Conservation (phyloP, 2,888 invertebrate species). For the Hesperia comma region DNA sequence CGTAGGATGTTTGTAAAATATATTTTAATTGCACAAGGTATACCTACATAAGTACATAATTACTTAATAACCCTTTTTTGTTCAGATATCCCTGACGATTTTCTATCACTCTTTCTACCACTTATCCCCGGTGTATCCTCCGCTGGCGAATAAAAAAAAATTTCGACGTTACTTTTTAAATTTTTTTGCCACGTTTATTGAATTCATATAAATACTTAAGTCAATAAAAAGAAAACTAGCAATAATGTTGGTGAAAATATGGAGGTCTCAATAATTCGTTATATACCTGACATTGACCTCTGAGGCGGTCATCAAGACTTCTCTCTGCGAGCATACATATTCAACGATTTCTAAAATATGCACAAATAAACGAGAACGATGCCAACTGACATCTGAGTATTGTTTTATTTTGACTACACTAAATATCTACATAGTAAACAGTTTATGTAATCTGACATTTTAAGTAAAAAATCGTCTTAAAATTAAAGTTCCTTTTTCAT, state of each 20-base stretch:
- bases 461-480: too few species aligned
- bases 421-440: neutral
- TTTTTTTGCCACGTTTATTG: neutral
- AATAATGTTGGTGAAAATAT: slow-evolving; percentile 1
- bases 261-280: slow-evolving; percentile 37
- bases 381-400: neutral
- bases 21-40: too few species aligned
- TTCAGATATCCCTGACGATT: too few species aligned
- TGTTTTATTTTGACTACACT: neutral
- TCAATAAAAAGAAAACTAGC: neutral
- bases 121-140: too few species aligned
- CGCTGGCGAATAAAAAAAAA: too few species aligned
- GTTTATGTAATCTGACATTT: neutral
- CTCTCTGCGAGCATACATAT: slow-evolving; percentile 67
- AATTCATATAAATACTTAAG: neutral
- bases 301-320: slow-evolving; percentile 66
- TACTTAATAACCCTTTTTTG: too few species aligned
- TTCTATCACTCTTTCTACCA: too few species aligned
- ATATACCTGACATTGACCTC: slow-evolving; percentile 76
- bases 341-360: slow-evolving; percentile 66
- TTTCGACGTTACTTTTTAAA: too few species aligned
- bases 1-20: too few species aligned
- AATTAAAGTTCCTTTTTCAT: too few species aligned
- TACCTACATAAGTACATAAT: too few species aligned
- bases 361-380: slow-evolving; percentile 55